Percentiles rank a stretch among this genome's conserved stretches.
These are phyloP conservation scores for Harpalus rufipes DNA, from an alignment of 2,888 invertebrate genomes.

Conservation along the genomic window DNA sequence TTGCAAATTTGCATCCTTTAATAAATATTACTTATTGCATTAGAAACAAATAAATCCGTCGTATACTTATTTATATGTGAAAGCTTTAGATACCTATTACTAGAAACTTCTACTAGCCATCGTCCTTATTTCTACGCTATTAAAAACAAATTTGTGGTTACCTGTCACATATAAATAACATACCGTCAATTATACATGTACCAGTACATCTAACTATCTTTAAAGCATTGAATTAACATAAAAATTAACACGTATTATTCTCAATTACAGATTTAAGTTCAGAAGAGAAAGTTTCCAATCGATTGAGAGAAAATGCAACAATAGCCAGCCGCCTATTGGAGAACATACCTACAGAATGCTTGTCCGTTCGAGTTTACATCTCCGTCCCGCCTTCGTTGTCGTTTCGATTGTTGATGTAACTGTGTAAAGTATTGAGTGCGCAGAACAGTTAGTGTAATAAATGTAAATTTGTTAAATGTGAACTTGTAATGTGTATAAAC, in stretches of 20 bases:
- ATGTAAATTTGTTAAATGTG: conserved; percentile 48
- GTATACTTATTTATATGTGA: conserved; percentile 4
- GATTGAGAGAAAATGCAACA: conserved; percentile 62
- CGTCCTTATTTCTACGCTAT: conserved; percentile 18
- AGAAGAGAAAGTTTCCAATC: conserved; percentile 61
- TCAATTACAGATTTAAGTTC: conserved; percentile 58
- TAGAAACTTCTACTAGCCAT: conserved; percentile 12
- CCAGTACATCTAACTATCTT: neutral
- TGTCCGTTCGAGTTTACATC: neutral
- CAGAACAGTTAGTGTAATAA: conserved; percentile 50
- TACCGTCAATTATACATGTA: conserved; percentile 14
- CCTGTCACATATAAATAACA: conserved; percentile 15
- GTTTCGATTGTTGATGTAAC: conserved; percentile 56
- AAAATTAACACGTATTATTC: conserved; percentile 60
- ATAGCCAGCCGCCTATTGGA: neutral
- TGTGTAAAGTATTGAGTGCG: conserved; percentile 51
- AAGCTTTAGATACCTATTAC: conserved; percentile 12
- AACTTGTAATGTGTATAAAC: conserved; percentile 67
- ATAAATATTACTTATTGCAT: neutral
- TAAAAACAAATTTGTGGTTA: conserved; percentile 32
- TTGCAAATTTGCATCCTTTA: no score
- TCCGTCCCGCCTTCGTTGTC: neutral
- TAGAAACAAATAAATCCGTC: neutral
- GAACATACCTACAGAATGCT: neutral
- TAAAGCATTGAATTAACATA: neutral